phyloP scores from a whole-genome alignment of 2,113 vertebrate species.

The Eidolon helvum region DNA sequence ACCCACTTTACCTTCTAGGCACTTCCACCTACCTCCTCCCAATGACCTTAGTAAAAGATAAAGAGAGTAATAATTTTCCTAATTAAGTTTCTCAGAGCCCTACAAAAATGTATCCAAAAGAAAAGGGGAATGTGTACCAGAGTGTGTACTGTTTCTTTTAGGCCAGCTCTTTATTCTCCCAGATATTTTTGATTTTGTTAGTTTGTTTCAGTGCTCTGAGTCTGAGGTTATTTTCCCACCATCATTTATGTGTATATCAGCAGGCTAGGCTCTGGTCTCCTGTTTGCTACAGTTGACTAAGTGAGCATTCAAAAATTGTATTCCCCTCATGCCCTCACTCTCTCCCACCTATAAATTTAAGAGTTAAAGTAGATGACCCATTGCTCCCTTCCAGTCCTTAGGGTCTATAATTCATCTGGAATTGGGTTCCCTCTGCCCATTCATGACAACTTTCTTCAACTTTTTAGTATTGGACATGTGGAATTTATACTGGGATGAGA shows the following conservation, averaged over 20 bases:
- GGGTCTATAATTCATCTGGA: background rate
- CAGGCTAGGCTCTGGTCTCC: background rate
- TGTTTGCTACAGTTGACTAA: background rate
- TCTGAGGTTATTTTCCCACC: background rate
- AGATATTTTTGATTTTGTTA: background rate
- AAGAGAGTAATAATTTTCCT: slow-evolving; percentile 25
- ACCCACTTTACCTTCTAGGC: slow-evolving; percentile 64
- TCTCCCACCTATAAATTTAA: background rate
- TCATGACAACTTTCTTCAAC: background rate
- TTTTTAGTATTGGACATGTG: background rate
- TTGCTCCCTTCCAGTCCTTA: background rate
- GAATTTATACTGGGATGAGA: background rate
- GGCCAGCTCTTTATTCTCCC: background rate
- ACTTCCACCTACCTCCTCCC: slow-evolving; percentile 38
- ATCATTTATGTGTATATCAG: background rate
- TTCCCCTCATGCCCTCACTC: background rate
- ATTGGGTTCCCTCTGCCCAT: background rate
- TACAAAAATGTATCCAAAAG: background rate
- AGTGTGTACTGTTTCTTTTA: background rate
- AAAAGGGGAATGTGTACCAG: background rate
- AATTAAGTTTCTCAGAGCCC: slow-evolving; percentile 46
- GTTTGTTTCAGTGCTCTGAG: background rate
- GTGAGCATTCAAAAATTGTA: background rate
- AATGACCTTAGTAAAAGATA: slow-evolving; percentile 18
- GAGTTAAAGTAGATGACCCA: background rate